Conservation (phyloP, 2,113 vertebrate species). For the Varanus salvator region DNA sequence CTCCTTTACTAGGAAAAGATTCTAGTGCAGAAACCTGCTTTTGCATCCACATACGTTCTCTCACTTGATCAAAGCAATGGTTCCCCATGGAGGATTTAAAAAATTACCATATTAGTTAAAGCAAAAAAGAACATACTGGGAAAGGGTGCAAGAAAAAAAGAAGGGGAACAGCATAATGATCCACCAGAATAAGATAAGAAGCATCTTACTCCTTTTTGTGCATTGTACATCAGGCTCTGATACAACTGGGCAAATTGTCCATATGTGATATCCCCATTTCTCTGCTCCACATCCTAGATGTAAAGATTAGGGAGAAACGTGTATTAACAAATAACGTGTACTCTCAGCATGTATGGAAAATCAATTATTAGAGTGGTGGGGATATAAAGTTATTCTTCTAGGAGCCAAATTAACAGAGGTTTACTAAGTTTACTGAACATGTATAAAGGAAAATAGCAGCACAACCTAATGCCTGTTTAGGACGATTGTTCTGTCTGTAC, state of each 20-base stretch:
- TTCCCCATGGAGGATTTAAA: not conserved
- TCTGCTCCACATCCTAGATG: slow-evolving; percentile 91
- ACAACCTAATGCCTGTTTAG: too few relatives aligned
- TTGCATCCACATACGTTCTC: not conserved
- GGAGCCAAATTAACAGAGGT: not conserved
- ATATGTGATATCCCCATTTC: slow-evolving; percentile 92
- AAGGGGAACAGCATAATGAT: too few relatives aligned
- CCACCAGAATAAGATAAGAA: not conserved
- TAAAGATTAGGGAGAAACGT: not conserved
- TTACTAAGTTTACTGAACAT: not conserved
- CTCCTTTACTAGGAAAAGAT: not conserved
- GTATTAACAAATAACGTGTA: not conserved
- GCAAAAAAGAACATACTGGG: not conserved
- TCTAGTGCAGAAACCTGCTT: not conserved
- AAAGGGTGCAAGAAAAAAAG: not conserved
- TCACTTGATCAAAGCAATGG: not conserved
- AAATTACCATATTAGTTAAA: not conserved
- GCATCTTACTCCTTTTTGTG: slow-evolving; percentile 90
- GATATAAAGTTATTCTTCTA: not conserved
- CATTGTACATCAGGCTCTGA: slow-evolving; percentile 95
- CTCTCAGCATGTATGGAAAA: not conserved
- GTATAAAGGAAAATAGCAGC: not conserved
- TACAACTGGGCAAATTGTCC: slow-evolving; percentile 96
- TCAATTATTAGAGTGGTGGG: not conserved
- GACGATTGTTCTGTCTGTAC: too few relatives aligned